A percentile compares a stretch with the other conserved stretches of the same genome.
These are phyloP conservation scores for Urocitellus parryii DNA, from an alignment of 2,113 vertebrate genomes.

Conservation along the genomic window DNA sequence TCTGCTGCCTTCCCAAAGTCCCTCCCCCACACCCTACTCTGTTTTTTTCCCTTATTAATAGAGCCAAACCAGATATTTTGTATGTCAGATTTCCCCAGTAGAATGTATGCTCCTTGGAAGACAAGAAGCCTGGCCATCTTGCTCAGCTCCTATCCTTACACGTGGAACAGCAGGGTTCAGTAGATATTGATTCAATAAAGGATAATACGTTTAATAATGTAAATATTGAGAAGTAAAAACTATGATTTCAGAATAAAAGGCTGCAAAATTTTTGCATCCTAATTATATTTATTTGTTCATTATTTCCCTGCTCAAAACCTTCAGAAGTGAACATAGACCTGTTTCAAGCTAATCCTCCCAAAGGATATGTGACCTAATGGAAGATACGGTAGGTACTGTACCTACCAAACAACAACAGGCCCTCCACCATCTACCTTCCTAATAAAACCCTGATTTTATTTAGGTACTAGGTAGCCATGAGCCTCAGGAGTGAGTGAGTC, in stretches of 20 bases:
- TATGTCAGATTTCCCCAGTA: neutral
- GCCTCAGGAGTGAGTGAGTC: neutral
- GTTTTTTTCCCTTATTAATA: neutral
- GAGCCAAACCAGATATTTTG: neutral
- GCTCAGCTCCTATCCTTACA: neutral
- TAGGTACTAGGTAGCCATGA: neutral
- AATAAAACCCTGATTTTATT: constrained; percentile 17
- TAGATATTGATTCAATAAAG: neutral
- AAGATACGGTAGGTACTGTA: neutral
- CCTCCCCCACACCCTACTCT: neutral
- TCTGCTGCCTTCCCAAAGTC: neutral
- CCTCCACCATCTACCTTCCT: neutral
- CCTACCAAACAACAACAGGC: neutral
- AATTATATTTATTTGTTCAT: neutral
- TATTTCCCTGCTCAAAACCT: neutral
- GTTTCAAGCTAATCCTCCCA: neutral
- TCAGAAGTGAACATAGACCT: neutral
- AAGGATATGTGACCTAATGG: neutral
- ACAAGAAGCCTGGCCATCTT: neutral
- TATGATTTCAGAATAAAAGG: constrained; percentile 11
- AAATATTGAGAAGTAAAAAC: neutral
- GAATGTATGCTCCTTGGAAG: neutral
- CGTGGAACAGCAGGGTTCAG: neutral
- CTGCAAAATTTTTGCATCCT: neutral
- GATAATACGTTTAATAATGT: neutral